phyloP scores from a whole-genome alignment of 1,140 invertebrate genomes.

The Eubasilissa regina region DNA sequence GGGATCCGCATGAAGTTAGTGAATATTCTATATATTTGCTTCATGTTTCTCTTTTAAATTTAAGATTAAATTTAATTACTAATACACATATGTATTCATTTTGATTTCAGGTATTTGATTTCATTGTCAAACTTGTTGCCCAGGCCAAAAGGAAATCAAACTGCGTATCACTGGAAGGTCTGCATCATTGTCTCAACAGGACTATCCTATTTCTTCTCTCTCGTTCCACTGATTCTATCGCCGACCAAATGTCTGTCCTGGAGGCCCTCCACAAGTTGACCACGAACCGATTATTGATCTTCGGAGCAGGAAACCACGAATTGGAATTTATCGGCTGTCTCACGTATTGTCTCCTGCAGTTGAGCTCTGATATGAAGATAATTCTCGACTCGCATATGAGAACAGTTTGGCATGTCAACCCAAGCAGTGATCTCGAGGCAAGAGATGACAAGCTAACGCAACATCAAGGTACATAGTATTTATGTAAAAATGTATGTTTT shows the following conservation, averaged over 20 bases:
- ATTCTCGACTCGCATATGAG: conserved; percentile 84
- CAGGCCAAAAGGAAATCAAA: conserved; percentile 88
- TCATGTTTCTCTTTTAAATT: no score
- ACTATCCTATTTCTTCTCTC: conserved; percentile 95
- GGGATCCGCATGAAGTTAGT: conserved; percentile 89
- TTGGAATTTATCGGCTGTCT: conserved; percentile 96
- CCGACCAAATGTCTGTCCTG: conserved; percentile 92
- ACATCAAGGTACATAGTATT: conserved; percentile 73
- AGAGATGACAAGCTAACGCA: conserved; percentile 84
- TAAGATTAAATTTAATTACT: no score
- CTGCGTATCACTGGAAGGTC: conserved; percentile 83
- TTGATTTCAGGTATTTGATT: conserved; percentile 84
- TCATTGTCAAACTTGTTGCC: conserved; percentile 92
- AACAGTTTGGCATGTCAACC: conserved; percentile 93
- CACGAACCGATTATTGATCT: conserved; percentile 87
- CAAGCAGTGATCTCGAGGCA: conserved; percentile 79
- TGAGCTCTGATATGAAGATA: conserved; percentile 92
- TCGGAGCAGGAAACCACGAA: conserved; percentile 95
- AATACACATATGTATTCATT: background rate
- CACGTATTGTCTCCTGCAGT: conserved; percentile 94
- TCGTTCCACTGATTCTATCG: conserved; percentile 88
- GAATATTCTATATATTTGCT: conserved; percentile 11
- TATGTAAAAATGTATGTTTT: no score
- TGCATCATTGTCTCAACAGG: conserved; percentile 95
- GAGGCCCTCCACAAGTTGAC: conserved; percentile 95